These are phyloP conservation scores for Heliconius charithonia DNA, from an alignment of 2,888 invertebrate genomes.

Conservation along the genomic window DNA sequence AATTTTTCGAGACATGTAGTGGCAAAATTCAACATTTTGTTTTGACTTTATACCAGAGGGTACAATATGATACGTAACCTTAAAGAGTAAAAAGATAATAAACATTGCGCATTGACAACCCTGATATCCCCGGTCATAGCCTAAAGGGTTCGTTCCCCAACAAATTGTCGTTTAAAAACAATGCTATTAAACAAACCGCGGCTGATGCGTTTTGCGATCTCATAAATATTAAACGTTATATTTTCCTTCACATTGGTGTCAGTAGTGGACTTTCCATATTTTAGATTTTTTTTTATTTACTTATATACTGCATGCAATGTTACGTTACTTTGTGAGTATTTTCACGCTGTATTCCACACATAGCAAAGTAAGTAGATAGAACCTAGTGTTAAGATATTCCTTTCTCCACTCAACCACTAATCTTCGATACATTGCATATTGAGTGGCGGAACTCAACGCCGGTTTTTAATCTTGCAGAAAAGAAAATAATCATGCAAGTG, in stretches of 20 bases:
- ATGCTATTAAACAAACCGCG: conserved; percentile 81
- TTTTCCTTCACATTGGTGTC: conserved; percentile 26
- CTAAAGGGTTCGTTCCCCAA: conserved; percentile 65
- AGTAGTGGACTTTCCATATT: conserved; percentile 25
- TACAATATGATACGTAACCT: too few species aligned
- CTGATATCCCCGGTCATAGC: conserved; percentile 67
- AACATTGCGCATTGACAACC: conserved; percentile 55
- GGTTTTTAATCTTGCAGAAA: too few species aligned
- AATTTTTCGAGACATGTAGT: background rate
- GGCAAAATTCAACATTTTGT: background rate
- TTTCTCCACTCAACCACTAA: too few species aligned
- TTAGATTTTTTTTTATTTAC: background rate
- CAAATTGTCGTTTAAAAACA: conserved; percentile 82
- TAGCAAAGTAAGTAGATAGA: too few species aligned
- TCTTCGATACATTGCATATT: too few species aligned
- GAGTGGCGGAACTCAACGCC: too few species aligned
- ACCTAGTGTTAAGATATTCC: too few species aligned
- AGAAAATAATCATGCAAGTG: too few species aligned
- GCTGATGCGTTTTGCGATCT: conserved; percentile 79
- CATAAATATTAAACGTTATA: conserved; percentile 76
- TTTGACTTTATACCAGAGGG: background rate
- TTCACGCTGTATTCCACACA: too few species aligned
- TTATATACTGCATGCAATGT: background rate
- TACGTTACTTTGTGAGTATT: background rate
- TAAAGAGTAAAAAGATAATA: background rate